A percentile compares a stretch with the other conserved stretches of the same genome.
Evolutionary conservation across 2,113 vertebrate genomes (phyloP).

Genomic region (Upupa epops): DNA sequence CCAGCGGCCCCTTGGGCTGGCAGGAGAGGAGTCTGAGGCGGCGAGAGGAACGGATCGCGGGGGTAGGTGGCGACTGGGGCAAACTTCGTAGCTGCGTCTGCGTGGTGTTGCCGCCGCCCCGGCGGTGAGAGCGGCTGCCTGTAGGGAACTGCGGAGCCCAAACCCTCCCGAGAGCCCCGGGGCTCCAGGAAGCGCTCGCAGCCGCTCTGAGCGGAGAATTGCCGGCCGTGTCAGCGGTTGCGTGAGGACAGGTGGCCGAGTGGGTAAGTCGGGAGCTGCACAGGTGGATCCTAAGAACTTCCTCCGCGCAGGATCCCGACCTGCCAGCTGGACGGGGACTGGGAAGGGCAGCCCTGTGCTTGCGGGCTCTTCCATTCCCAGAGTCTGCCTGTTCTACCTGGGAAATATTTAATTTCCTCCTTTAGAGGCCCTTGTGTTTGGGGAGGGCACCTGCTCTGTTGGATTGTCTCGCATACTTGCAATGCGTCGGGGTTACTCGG

Average conservation of each 20-base stretch:
- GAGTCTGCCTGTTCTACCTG: no score
- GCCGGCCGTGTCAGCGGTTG: not conserved
- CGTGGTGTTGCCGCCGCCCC: not conserved
- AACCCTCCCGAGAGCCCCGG: not conserved
- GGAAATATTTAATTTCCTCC: not conserved
- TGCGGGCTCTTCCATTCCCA: fast-evolving
- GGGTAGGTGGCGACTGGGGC: conserved; percentile 22
- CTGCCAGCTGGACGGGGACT: fast-evolving
- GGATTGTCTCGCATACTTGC: not conserved
- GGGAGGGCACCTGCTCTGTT: not conserved
- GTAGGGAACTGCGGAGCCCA: not conserved
- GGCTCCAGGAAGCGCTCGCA: not conserved
- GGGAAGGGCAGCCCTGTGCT: fast-evolving
- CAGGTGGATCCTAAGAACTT: not conserved
- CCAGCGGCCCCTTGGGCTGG: not conserved
- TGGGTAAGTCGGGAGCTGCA: conserved; percentile 35
- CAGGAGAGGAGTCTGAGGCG: not conserved
- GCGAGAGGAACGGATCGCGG: not conserved
- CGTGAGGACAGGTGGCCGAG: not conserved
- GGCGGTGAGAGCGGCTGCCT: conserved; percentile 26
- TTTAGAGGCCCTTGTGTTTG: not conserved
- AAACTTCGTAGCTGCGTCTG: conserved; percentile 69
- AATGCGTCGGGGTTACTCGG: fast-evolving
- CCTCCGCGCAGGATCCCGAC: not conserved
- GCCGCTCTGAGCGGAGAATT: not conserved